These are phyloP conservation scores for Toxotes chatareus DNA, from an alignment of 2,113 vertebrate species.

Conservation along the genomic window DNA sequence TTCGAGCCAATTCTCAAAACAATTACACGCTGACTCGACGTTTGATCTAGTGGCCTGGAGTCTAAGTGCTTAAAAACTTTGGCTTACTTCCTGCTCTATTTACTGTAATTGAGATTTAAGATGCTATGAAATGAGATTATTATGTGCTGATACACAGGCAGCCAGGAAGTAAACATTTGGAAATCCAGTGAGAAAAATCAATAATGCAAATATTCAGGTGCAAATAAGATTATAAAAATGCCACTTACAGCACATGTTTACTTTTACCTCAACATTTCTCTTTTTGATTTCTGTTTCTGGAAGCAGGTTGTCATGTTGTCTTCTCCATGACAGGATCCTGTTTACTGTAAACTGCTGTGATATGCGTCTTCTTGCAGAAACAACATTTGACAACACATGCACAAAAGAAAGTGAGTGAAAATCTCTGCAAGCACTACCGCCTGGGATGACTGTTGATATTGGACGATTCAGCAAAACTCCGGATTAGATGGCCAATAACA, in stretches of 20 bases:
- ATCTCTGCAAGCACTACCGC: not conserved
- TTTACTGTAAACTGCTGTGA: not conserved
- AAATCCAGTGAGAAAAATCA: slow-evolving; percentile 44
- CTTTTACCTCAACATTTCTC: not conserved
- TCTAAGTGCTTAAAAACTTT: slow-evolving; percentile 10
- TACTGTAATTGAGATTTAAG: slow-evolving; percentile 56
- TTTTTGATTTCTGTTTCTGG: not conserved
- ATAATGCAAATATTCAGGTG: slow-evolving; percentile 3
- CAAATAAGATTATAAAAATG: slow-evolving; percentile 31
- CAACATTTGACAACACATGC: not conserved
- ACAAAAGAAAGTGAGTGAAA: not conserved
- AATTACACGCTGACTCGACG: slow-evolving; percentile 25
- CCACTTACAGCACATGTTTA: not conserved
- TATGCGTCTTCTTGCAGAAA: not conserved
- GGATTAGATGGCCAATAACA: too few relatives aligned
- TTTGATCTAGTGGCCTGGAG: slow-evolving; percentile 23
- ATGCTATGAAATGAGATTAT: slow-evolving; percentile 48
- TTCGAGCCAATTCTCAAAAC: slow-evolving; percentile 24
- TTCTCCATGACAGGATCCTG: not conserved
- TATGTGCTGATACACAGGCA: slow-evolving; percentile 24
- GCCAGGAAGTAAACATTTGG: slow-evolving; percentile 25
- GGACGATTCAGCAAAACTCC: too few relatives aligned
- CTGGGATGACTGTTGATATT: not conserved
- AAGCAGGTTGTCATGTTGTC: not conserved
- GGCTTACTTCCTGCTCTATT: slow-evolving; percentile 11